Conservation (phyloP, 2,113 vertebrate species). For the Turdus rufiventris region DNA sequence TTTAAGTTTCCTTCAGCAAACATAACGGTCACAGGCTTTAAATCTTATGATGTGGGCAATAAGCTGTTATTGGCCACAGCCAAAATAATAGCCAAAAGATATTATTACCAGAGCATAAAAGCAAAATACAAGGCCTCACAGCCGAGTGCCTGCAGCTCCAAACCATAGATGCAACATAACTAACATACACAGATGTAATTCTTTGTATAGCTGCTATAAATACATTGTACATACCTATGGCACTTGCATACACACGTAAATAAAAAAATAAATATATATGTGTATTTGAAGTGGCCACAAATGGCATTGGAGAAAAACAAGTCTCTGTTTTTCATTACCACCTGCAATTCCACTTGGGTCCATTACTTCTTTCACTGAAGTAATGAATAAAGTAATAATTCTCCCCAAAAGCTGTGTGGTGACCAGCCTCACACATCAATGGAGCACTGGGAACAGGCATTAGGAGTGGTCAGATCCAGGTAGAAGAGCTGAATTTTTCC, state of each 20-base stretch:
- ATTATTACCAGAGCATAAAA: background rate
- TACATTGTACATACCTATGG: too few relatives aligned
- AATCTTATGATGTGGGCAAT: background rate
- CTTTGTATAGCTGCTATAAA: background rate
- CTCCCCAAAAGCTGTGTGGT: background rate
- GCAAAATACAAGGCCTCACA: background rate
- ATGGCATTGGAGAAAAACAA: background rate
- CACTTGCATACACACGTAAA: background rate
- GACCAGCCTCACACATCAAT: background rate
- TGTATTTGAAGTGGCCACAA: background rate
- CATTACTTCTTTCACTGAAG: background rate
- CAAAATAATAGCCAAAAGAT: slow-evolving; percentile 5
- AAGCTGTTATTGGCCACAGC: background rate
- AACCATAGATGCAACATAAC: background rate
- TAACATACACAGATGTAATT: background rate
- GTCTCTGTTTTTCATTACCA: background rate
- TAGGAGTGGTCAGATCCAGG: background rate
- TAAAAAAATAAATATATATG: too few relatives aligned
- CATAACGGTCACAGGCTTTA: background rate
- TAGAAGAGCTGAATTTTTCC: background rate
- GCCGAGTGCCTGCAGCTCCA: background rate
- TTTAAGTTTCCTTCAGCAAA: slow-evolving; percentile 7
- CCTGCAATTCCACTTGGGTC: background rate
- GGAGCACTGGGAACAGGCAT: background rate
- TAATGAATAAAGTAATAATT: background rate